Conservation (phyloP, 92 coral and sea anemone genomes). For the Epizoanthus illoricatus region DNA sequence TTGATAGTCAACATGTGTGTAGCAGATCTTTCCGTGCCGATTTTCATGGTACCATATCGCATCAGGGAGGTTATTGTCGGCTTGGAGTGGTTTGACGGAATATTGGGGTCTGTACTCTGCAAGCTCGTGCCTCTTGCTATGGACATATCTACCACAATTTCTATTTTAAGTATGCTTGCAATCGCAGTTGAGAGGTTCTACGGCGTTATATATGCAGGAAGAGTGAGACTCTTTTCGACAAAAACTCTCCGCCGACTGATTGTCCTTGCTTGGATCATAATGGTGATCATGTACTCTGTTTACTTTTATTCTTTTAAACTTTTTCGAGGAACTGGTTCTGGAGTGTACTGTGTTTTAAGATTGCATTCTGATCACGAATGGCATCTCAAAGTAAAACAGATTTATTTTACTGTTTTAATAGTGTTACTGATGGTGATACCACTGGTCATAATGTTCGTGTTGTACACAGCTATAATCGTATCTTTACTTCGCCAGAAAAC, state of each 20-base stretch:
- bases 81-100: background rate
- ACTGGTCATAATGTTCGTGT: background rate
- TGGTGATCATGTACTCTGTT: background rate
- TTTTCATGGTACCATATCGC: background rate
- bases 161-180: slow-evolving; percentile 21
- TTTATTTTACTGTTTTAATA: background rate
- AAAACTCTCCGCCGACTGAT: background rate
- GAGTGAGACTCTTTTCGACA: background rate
- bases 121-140: background rate
- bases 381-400: background rate
- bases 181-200: slow-evolving; percentile 14
- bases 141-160: background rate
- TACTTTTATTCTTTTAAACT: background rate
- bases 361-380: background rate
- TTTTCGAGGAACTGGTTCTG: background rate
- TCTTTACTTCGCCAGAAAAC: background rate
- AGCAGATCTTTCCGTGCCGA: slow-evolving; percentile 6
- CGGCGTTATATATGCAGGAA: background rate
- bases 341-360: background rate
- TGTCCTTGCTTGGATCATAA: slow-evolving; percentile 14
- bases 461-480: background rate
- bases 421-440: background rate
- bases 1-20: slow-evolving; percentile 12
- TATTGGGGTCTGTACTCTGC: background rate
- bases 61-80: background rate